Conservation (phyloP, 2,797 vertebrate species). For the Echeneis naucrates region DNA sequence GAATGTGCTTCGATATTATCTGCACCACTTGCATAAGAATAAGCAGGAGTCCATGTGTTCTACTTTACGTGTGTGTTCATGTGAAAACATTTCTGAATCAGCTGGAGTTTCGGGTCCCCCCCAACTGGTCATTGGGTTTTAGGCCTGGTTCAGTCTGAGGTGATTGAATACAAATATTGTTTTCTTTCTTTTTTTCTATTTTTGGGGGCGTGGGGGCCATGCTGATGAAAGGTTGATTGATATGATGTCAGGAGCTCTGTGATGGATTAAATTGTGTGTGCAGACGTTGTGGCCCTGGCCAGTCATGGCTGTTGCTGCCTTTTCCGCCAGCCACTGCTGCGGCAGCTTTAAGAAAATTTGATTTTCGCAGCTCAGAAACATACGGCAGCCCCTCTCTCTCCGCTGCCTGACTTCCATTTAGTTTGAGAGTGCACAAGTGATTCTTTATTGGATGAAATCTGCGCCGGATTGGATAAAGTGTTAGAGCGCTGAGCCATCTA, state of each 20-base stretch:
- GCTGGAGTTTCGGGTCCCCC: slow-evolving; percentile 65
- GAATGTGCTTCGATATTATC: slow-evolving; percentile 23
- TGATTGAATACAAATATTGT: slow-evolving; percentile 98
- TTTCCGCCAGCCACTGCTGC: slow-evolving; percentile 82
- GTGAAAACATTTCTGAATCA: slow-evolving; percentile 58
- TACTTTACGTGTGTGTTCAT: slow-evolving; percentile 44
- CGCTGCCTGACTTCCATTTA: slow-evolving; percentile 91
- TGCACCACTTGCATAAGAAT: neutral
- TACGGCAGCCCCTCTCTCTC: slow-evolving; percentile 87
- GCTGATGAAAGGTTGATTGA: slow-evolving; percentile 99
- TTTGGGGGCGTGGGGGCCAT: slow-evolving; percentile 77
- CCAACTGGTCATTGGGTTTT: slow-evolving; percentile 77
- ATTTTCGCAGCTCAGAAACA: slow-evolving; percentile 90
- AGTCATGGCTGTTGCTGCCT: slow-evolving; percentile 88
- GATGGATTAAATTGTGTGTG: slow-evolving; percentile 99
- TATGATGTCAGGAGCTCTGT: slow-evolving; percentile 94
- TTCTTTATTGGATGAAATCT: slow-evolving; percentile 93
- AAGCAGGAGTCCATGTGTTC: slow-evolving; percentile 29
- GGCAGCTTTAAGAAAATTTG: slow-evolving; percentile 90
- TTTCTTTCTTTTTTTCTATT: slow-evolving; percentile 85
- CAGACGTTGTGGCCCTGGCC: slow-evolving; percentile 91
- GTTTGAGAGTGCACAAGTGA: slow-evolving; percentile 91
- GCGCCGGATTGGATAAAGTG: slow-evolving; percentile 91
- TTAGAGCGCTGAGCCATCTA: slow-evolving; percentile 91
- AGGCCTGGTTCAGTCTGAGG: slow-evolving; percentile 87